A percentile compares a stretch with the other conserved stretches of the same genome.
These are phyloP conservation scores for Cheilosia grossa DNA, from an alignment of 2,888 invertebrate genomes.

Conservation along the genomic window DNA sequence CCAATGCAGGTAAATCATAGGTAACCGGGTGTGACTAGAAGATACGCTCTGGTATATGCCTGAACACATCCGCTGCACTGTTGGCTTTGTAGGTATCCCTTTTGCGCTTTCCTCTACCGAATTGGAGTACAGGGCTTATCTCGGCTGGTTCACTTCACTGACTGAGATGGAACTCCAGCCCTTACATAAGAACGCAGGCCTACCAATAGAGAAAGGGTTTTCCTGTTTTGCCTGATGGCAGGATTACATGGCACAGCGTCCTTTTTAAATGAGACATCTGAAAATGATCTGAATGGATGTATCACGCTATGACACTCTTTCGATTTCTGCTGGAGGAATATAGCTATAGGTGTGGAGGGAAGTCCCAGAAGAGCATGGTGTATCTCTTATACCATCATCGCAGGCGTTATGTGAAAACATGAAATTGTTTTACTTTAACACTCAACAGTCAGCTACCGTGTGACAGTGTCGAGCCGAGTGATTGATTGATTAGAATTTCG, in stretches of 20 bases:
- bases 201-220: conserved; percentile 64
- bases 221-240: conserved; percentile 68
- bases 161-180: conserved; percentile 25
- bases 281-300: conserved; percentile 52
- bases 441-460: conserved; percentile 57
- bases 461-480: conserved; percentile 75
- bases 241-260: conserved; percentile 51
- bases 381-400: conserved; percentile 23
- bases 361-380: conserved; percentile 56
- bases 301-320: conserved; percentile 56
- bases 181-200: conserved; percentile 33
- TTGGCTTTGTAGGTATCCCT: conserved; percentile 24
- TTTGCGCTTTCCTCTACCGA: conserved; percentile 47
- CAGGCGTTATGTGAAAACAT: conserved; percentile 64
- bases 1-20: conserved; percentile 70
- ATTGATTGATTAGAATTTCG: conserved; percentile 83
- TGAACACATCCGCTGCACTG: conserved; percentile 41
- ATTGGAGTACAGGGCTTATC: conserved; percentile 59
- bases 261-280: conserved; percentile 67
- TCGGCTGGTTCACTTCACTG: conserved; percentile 64
- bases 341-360: conserved; percentile 42
- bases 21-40: conserved; percentile 72
- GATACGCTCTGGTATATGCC: conserved; percentile 43
- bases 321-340: conserved; percentile 7
- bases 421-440: conserved; percentile 69